phyloP scores from a whole-genome alignment of 2,797 vertebrate genomes.

The Anas georgica region DNA sequence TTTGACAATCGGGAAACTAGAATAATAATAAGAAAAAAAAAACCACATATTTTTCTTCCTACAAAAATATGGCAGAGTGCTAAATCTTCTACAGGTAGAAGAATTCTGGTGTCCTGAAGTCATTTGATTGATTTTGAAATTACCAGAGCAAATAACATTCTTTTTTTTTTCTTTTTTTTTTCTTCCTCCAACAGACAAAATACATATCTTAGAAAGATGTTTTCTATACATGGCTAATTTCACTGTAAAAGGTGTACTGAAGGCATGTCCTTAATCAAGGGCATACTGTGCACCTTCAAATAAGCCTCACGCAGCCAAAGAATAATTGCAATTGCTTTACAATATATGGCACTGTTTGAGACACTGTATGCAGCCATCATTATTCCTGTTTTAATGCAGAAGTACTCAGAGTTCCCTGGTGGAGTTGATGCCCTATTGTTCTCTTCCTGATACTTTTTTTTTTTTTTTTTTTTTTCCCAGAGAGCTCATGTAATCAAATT shows the following conservation, averaged over 20 bases:
- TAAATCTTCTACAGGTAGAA: neutral
- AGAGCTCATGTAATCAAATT: neutral
- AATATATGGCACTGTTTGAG: neutral
- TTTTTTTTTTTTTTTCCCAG: neutral
- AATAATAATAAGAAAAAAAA: neutral
- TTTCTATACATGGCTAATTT: neutral
- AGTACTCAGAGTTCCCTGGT: neutral
- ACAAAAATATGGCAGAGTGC: neutral
- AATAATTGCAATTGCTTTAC: neutral
- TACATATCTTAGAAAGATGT: fast-evolving
- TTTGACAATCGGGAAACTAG: neutral
- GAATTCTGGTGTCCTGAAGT: neutral
- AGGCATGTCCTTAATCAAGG: neutral
- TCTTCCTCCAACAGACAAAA: neutral
- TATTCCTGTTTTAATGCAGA: neutral
- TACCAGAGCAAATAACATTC: neutral
- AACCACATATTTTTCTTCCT: neutral
- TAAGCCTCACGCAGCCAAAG: neutral
- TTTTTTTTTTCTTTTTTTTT: neutral
- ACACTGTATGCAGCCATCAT: neutral
- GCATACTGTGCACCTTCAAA: neutral
- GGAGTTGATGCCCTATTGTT: neutral
- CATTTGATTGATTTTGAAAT: neutral
- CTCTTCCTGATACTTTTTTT: neutral
- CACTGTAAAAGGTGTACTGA: neutral